phyloP scores from a whole-genome alignment of 2,113 vertebrate species.

The Phalacrocorax aristotelis region DNA sequence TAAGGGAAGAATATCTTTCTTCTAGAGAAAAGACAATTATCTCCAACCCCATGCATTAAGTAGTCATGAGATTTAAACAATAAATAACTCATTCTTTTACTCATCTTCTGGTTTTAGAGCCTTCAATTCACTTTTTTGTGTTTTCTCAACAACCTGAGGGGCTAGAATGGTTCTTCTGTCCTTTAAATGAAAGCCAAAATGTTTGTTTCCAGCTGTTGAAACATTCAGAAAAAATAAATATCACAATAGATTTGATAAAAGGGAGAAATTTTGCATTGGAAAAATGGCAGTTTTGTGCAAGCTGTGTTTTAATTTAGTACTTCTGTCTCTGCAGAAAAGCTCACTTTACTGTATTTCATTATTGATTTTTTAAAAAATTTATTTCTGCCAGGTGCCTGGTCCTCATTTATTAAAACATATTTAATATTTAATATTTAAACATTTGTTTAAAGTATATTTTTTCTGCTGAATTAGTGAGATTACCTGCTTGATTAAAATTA shows the following conservation, averaged over 20 bases:
- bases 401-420: neutral
- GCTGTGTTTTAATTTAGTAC: neutral
- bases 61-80: neutral
- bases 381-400: neutral
- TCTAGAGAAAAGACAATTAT: neutral
- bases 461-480: neutral
- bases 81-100: neutral
- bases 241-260: neutral
- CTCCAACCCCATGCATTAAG: neutral
- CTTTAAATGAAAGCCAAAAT: neutral
- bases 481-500: neutral
- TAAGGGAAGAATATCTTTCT: neutral
- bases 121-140: neutral
- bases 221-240: neutral
- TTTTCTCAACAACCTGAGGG: neutral
- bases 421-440: too few species aligned
- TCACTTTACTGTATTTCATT: neutral
- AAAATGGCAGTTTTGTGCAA: neutral
- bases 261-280: neutral
- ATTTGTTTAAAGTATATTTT: neutral
- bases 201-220: neutral
- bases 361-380: neutral
- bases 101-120: neutral
- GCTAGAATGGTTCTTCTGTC: neutral
- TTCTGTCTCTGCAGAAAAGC: neutral